A percentile compares a stretch with the other conserved stretches of the same genome.
phyloP scores from a whole-genome alignment of 2,113 vertebrate genomes.

The Neogobius melanostomus region DNA sequence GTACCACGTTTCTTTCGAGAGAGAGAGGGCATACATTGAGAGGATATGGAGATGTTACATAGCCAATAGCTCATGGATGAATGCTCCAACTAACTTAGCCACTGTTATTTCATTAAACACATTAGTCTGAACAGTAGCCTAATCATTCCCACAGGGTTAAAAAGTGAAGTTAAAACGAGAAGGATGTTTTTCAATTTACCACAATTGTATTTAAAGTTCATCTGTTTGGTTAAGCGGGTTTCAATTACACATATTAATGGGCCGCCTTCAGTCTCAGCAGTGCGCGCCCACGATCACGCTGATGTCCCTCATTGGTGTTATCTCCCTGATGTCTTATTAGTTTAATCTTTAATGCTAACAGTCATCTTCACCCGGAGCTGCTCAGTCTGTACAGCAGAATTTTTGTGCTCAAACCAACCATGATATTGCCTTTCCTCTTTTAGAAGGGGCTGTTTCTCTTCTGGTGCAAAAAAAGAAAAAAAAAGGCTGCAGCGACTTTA shows the following conservation, averaged over 20 bases:
- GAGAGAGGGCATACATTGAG: too few species aligned
- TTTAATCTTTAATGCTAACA: conserved; percentile 44
- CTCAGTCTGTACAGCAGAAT: conserved; percentile 14
- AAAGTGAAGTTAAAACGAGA: background rate
- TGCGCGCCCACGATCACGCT: conserved; percentile 20
- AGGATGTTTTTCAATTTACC: conserved; percentile 22
- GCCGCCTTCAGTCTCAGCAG: conserved; percentile 19
- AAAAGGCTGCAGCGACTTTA: conserved; percentile 9
- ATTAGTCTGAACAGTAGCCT: background rate
- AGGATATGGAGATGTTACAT: too few species aligned
- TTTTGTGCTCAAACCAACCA: conserved; percentile 39
- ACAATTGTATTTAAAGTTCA: conserved; percentile 26
- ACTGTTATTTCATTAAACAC: too few species aligned
- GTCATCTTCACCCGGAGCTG: conserved; percentile 14
- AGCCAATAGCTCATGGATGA: too few species aligned
- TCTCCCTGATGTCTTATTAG: conserved; percentile 40
- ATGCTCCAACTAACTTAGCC: too few species aligned
- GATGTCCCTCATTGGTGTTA: conserved; percentile 39
- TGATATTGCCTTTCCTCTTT: conserved; percentile 39
- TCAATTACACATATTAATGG: conserved; percentile 51
- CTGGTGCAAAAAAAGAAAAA: background rate
- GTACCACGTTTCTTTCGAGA: too few species aligned
- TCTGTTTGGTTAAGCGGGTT: conserved; percentile 48
- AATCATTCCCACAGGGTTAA: background rate
- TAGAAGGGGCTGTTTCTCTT: conserved; percentile 12